phyloP scores from a whole-genome alignment of 64 coral and sea anemone genomes.

The Stylophora pistillata region DNA sequence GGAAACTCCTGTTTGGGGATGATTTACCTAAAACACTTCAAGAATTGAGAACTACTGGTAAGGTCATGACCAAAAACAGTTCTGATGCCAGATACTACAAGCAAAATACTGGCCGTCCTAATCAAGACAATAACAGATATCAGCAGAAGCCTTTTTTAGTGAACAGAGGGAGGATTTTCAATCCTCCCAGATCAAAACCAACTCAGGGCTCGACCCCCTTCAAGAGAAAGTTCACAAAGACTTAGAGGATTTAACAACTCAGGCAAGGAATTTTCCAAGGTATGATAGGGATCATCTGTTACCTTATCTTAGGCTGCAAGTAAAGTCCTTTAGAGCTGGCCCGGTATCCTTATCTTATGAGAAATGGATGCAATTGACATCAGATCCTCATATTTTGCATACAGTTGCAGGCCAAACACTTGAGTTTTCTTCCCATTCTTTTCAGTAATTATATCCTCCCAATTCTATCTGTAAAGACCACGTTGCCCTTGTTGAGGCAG shows the following conservation, averaged over 20 bases:
- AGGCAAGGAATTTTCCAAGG: neutral
- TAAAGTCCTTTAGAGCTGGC: no score
- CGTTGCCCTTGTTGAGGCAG: neutral
- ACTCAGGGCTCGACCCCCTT: neutral
- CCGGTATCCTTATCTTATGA: no score
- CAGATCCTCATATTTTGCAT: neutral
- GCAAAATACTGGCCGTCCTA: no score
- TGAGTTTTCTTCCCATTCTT: no score
- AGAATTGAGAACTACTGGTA: neutral
- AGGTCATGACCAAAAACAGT: neutral
- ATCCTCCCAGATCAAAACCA: no score
- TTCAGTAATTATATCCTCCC: neutral
- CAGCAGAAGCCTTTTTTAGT: no score
- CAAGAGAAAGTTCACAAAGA: no score
- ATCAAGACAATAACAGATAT: no score
- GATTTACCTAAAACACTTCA: neutral
- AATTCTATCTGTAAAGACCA: slow-evolving; percentile 5
- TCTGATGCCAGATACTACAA: no score
- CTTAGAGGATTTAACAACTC: slow-evolving; percentile 11
- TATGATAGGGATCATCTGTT: neutral
- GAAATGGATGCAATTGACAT: slow-evolving; percentile 9
- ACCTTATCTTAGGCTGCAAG: no score
- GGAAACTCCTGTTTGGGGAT: neutral
- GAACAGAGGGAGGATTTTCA: no score
- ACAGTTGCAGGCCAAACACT: slow-evolving; percentile 1